A percentile compares a stretch with the other conserved stretches of the same genome.
Evolutionary conservation across 2,113 vertebrate genomes (phyloP).

Genomic region (Megatriorchis doriae): DNA sequence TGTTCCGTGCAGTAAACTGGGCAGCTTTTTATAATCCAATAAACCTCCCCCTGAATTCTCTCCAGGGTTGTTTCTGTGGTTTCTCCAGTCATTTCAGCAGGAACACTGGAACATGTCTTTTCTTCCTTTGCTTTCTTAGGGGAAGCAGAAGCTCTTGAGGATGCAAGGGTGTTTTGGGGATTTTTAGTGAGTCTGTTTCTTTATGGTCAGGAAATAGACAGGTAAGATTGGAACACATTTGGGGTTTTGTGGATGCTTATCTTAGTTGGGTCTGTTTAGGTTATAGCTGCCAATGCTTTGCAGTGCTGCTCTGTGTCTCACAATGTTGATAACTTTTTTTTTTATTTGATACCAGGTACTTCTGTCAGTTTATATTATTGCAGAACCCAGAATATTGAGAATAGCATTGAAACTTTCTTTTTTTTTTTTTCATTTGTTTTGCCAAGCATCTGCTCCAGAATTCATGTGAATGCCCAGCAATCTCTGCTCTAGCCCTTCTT

Average conservation of each 20-base stretch:
- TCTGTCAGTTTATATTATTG: neutral
- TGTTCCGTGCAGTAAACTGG: neutral
- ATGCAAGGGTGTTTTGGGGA: neutral
- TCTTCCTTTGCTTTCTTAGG: neutral
- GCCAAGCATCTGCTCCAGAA: neutral
- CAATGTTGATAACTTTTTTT: neutral
- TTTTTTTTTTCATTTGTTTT: neutral
- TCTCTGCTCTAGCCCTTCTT: too few species aligned
- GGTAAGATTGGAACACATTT: neutral
- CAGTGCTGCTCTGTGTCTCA: neutral
- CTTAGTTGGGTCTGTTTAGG: neutral
- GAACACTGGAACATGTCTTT: rapidly evolving
- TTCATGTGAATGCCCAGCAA: too few species aligned
- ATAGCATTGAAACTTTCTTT: neutral
- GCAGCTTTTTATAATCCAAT: neutral
- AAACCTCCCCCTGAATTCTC: neutral
- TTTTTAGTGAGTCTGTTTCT: neutral
- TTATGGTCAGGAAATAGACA: neutral
- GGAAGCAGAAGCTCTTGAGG: neutral
- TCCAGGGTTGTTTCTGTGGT: neutral
- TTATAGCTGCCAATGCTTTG: neutral
- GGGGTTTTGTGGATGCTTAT: neutral
- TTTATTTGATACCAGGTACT: neutral
- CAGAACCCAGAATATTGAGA: neutral
- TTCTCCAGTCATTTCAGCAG: neutral